A percentile compares a stretch with the other conserved stretches of the same genome.
Evolutionary conservation across 2,113 vertebrate genomes (phyloP).

Genomic region (Leucoraja erinaceus): DNA sequence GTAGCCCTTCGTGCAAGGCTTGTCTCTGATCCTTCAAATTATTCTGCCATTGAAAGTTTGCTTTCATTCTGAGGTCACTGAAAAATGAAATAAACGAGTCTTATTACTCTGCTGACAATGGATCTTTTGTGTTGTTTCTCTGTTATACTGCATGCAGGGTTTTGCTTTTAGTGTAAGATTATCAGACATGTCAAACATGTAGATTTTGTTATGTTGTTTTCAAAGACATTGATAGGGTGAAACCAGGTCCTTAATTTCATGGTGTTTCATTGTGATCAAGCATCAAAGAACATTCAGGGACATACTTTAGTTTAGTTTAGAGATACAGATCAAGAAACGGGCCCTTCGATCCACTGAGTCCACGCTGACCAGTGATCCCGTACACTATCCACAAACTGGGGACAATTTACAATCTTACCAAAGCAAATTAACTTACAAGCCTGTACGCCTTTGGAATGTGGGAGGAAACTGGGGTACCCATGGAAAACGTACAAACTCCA

Average conservation of each 20-base stretch:
- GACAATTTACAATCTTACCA: too few relatives aligned
- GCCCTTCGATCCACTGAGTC: too few relatives aligned
- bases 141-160: background rate
- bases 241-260: background rate
- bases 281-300: background rate
- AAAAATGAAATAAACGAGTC: background rate
- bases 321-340: too few relatives aligned
- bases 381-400: too few relatives aligned
- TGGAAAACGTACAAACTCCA: too few relatives aligned
- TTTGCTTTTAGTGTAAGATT: background rate
- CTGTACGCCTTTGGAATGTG: too few relatives aligned
- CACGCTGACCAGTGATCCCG: too few relatives aligned
- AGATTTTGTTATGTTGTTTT: background rate
- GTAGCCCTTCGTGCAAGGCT: background rate
- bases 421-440: too few relatives aligned
- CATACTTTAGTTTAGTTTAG: too few relatives aligned
- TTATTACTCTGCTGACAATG: slow-evolving; percentile 3
- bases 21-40: slow-evolving; percentile 10
- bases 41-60: background rate
- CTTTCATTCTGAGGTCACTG: slow-evolving; percentile 21
- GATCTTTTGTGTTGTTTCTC: background rate
- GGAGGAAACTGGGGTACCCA: too few relatives aligned
- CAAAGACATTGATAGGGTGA: background rate
- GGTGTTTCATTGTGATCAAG: background rate
- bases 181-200: background rate